Evolutionary conservation across 2,888 invertebrate genomes (phyloP), one percentile per base, ranked within the genome.

Genomic region (Parasteatoda lunata): DNA sequence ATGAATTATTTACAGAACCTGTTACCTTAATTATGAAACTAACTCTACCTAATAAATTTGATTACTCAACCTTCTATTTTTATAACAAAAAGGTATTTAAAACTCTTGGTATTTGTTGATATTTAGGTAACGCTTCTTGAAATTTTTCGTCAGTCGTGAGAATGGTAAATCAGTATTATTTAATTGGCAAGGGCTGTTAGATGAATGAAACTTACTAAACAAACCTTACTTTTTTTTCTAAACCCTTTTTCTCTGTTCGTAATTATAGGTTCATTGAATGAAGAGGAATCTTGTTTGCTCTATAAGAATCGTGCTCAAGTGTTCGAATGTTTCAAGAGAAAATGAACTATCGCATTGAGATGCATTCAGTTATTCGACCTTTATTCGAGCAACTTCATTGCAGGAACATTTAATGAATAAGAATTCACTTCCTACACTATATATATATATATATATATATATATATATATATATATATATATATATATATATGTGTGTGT

Each of bases 181-280:
- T 76, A 76, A 76, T 76, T 76, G 76, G 76, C 65, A n/a, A 48
- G 54, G 30, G 9, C 30, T 47, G 59, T n/a, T 15, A 59, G 49
- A n/a, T 45, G 76, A 30, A 76, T 64, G 48, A 11, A 65, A 59
- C 48, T 64, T 49, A 15, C 45, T 49, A 65, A 76, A 76, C 76
- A 76, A 76, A 76, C 30, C 15, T 65, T 65, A 13, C 49, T 30
- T 30, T 30, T 76, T 76, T 64, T 65, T 54, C 47, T 11, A 15
- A 9, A 48, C 48, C 64, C 45, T 13, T 70, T 75, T 65, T 75
- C 15, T 48, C 76, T 48, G 76, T 45, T 65, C 65, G 65, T 76
- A 76, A 76, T 76, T 76, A 76, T 76, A 47, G 64, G 65, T 76
- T 65, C 76, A 76, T 76, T 76, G 48, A 76, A 76, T 76, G 59